Conservation (phyloP, 1,140 invertebrate genomes). For the Lepeophtheirus salmonis region DNA sequence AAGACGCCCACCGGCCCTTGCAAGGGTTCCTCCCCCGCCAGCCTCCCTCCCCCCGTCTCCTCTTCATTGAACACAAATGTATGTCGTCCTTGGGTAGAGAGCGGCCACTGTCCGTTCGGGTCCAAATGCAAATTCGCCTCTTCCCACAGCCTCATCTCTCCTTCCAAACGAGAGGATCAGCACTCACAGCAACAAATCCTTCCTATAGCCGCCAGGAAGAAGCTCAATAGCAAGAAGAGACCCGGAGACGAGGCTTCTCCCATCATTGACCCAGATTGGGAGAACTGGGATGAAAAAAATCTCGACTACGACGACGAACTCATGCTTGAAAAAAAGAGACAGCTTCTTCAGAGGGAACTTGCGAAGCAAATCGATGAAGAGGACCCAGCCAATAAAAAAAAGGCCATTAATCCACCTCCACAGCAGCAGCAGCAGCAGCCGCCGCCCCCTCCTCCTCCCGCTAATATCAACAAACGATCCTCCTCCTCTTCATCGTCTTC, state of each 20-base stretch:
- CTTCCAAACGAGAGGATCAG: background rate
- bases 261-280: constrained; percentile 28
- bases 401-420: constrained; percentile 43
- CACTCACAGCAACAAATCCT: background rate
- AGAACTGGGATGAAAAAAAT: constrained; percentile 53
- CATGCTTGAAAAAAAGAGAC: constrained; percentile 49
- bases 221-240: background rate
- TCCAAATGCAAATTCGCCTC: background rate
- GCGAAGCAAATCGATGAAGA: constrained; percentile 47
- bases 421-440: constrained; percentile 33
- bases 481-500: constrained; percentile 17
- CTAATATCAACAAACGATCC: constrained; percentile 24
- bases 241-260: background rate
- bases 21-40: background rate
- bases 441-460: constrained; percentile 27
- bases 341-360: constrained; percentile 52
- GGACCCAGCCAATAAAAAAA: constrained; percentile 25
- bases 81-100: background rate
- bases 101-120: background rate
- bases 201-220: background rate
- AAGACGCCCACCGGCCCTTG: background rate
- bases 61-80: background rate
- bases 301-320: constrained; percentile 63
- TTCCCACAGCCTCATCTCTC: background rate
- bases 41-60: background rate